Evolutionary conservation across 64 coral and sea anemone species (phyloP), one percentile per base, ranked within the genome.

Genomic region (Montipora foliosa): DNA sequence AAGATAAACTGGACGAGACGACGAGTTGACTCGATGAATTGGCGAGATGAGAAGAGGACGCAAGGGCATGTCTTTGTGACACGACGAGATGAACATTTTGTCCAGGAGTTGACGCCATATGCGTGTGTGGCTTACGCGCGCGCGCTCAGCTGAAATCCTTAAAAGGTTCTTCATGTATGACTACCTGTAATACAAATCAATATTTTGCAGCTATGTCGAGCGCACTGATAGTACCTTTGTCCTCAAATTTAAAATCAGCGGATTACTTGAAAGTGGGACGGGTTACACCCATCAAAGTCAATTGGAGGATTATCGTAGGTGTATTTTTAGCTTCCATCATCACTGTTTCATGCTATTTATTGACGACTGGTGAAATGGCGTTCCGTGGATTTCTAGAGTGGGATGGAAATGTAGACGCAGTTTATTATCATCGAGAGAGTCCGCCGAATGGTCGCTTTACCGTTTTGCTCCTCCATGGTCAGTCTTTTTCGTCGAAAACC

Each of bases 391-490:
- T 70, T 16, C 62, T 86, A 3, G 66, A 70, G 71, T 86, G 44
- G 45, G 82, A 86, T 50, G 82, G 82, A 86, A 17, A 51, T n/a
- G 45, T 16, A 3, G 20, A 72, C 45, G 66, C 64, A 71, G 45
- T 86, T 70, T 86, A 49, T 49, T 86, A 71, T 86, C 82, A 64
- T 3, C 44, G 67, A 70, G 82, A 69, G 4, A 47, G 1, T 50
- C 62, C 82, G 8, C 8, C 62, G 4, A 49, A 72, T 50, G 66
- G 64, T 47, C 82, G 82, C 47, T 85, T 91, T 2, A 83, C 89
- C 1, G 78, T 96, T 60, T 50, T 98, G 19, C 91, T 98, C 16
- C 91, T 98, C 22, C 97, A 98, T 19, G 97, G 97, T 3, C 64
- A 94, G 22, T 59, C 53, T 3, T 98, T 96, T 21, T 91, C 91